Conservation (phyloP, 2,797 vertebrate genomes). For the Sebastolobus altivelis region DNA sequence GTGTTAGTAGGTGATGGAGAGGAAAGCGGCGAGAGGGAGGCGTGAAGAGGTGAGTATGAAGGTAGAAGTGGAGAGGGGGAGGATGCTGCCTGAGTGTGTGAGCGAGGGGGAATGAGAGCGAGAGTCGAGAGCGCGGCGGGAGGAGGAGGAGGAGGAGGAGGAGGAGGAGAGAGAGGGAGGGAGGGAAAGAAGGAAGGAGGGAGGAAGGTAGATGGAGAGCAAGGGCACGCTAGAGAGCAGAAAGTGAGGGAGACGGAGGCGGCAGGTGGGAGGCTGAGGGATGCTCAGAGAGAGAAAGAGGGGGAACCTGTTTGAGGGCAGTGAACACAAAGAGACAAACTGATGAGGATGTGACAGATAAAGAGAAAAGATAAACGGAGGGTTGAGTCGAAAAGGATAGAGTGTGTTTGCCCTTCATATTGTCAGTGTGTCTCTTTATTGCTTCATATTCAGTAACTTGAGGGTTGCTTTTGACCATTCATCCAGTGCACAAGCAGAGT, state of each 20-base stretch:
- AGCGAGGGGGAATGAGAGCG: slow-evolving; percentile 66
- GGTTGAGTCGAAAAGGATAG: slow-evolving; percentile 45
- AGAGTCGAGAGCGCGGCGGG: slow-evolving; percentile 53
- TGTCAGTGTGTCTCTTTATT: slow-evolving; percentile 27
- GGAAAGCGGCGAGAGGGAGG: slow-evolving; percentile 69
- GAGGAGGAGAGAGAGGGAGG: slow-evolving; percentile 27
- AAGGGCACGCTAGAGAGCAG: slow-evolving; percentile 47
- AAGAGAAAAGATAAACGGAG: slow-evolving; percentile 44
- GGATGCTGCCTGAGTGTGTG: slow-evolving; percentile 77
- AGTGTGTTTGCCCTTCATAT: slow-evolving; percentile 37
- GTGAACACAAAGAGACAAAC: slow-evolving; percentile 41
- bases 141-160: slow-evolving; percentile 43
- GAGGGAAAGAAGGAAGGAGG: slow-evolving; percentile 37
- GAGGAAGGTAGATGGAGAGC: slow-evolving; percentile 44
- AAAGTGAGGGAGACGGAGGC: slow-evolving; percentile 45
- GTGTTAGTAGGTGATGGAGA: slow-evolving; percentile 78
- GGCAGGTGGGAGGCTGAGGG: slow-evolving; percentile 27
- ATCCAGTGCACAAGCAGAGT: neutral
- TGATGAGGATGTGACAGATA: slow-evolving; percentile 49
- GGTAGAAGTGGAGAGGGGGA: slow-evolving; percentile 75
- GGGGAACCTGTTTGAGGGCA: slow-evolving; percentile 30
- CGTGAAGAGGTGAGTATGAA: slow-evolving; percentile 74
- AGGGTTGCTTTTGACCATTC: neutral
- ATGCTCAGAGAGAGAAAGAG: slow-evolving; percentile 26
- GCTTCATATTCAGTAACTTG: neutral